Conservation (phyloP, 2,888 invertebrate species). For the Gnatocerus cornutus region DNA sequence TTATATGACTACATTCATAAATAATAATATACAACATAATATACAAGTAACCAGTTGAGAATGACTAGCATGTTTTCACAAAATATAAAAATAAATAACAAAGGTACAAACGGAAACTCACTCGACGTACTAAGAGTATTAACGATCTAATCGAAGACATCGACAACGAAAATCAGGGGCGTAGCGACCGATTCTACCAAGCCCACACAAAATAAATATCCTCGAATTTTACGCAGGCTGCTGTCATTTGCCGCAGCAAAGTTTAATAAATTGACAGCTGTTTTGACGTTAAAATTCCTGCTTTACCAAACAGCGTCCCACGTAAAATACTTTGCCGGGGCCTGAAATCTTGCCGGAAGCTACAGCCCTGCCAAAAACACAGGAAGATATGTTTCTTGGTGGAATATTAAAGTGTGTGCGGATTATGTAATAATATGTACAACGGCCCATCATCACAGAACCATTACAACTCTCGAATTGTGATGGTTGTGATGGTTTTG, state of each 20-base stretch:
- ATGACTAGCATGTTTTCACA: constrained; percentile 70
- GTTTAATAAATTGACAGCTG: no score
- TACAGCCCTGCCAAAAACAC: constrained; percentile 46
- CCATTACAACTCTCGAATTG: constrained; percentile 71
- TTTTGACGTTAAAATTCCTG: no score
- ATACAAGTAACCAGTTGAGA: constrained; percentile 67
- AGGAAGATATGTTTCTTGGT: constrained; percentile 66
- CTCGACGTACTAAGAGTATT: constrained; percentile 37
- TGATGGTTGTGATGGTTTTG: constrained; percentile 67
- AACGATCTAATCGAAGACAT: constrained; percentile 64
- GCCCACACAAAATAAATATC: no score
- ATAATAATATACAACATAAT: constrained; percentile 68
- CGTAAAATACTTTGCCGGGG: no score
- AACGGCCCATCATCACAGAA: constrained; percentile 69
- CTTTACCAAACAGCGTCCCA: no score
- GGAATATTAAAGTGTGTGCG: constrained; percentile 62
- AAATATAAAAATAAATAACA: constrained; percentile 66
- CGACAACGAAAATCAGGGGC: constrained; percentile 60
- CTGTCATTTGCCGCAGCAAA: no score
- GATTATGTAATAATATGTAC: constrained; percentile 62
- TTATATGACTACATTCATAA: constrained; percentile 65
- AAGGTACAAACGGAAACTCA: constrained; percentile 57
- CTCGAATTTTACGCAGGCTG: no score
- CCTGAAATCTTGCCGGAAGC: no score
- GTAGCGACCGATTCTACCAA: no score